phyloP scores from a whole-genome alignment of 2,797 vertebrate genomes.

The Microctenopoma steveboyesi region DNA sequence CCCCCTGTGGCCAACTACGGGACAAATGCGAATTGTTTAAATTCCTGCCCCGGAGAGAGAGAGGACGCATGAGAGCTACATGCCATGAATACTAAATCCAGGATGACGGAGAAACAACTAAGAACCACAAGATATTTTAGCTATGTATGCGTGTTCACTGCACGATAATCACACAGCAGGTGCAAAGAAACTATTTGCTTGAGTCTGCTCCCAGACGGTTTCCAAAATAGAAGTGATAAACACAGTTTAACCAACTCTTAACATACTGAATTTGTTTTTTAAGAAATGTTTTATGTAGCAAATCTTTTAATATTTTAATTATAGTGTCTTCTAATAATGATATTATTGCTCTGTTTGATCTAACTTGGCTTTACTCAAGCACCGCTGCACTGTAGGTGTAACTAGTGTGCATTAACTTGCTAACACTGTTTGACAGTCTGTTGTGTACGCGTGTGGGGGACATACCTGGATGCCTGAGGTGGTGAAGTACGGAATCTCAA shows the following conservation, averaged over 20 bases:
- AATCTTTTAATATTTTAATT: not conserved
- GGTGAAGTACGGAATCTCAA: constrained; percentile 99
- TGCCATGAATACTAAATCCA: constrained; percentile 47
- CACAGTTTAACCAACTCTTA: constrained; percentile 11
- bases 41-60: constrained; percentile 46
- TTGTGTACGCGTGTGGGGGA: not conserved
- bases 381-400: not conserved
- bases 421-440: not conserved
- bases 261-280: not conserved
- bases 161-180: constrained; percentile 29
- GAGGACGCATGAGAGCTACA: constrained; percentile 33
- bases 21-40: constrained; percentile 46
- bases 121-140: constrained; percentile 38
- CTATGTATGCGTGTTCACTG: constrained; percentile 15
- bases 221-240: constrained; percentile 11
- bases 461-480: constrained; percentile 97
- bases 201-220: constrained; percentile 13
- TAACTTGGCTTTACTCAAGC: not conserved
- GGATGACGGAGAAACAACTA: constrained; percentile 39
- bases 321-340: too few relatives aligned
- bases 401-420: not conserved
- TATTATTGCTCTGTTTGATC: not conserved
- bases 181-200: constrained; percentile 29
- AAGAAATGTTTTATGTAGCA: constrained; percentile 1
- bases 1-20: constrained; percentile 62